Evolutionary conservation across 2,797 vertebrate species (phyloP).

Genomic region (Antennarius maculatus): DNA sequence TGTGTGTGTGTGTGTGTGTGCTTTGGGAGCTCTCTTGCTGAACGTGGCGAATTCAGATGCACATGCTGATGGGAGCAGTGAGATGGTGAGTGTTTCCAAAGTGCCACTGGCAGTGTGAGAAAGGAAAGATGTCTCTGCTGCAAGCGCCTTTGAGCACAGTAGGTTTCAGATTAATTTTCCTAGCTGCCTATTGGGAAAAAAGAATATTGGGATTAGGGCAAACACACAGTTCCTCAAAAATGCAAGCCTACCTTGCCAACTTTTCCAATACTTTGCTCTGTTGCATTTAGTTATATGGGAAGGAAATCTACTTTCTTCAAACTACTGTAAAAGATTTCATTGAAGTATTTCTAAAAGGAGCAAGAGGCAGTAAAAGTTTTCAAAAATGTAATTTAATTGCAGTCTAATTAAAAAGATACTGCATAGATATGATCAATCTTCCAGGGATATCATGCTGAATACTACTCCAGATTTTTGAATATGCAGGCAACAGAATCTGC

Average conservation of each 20-base stretch:
- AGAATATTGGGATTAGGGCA: slow-evolving; percentile 64
- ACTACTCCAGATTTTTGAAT: not conserved
- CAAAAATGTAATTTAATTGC: not conserved
- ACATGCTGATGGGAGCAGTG: slow-evolving; percentile 70
- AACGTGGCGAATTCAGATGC: slow-evolving; percentile 68
- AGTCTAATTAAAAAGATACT: not conserved
- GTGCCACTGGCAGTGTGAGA: slow-evolving; percentile 68
- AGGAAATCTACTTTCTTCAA: not conserved
- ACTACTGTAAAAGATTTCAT: not conserved
- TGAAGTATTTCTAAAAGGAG: not conserved
- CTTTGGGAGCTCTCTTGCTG: slow-evolving; percentile 62
- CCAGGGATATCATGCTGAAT: not conserved
- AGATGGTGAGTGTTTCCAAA: slow-evolving; percentile 74
- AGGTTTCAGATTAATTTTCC: slow-evolving; percentile 75
- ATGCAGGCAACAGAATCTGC: not conserved
- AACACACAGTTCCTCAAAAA: slow-evolving; percentile 53
- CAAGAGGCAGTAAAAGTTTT: not conserved
- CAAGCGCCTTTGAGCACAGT: slow-evolving; percentile 65
- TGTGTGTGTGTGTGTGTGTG: slow-evolving; percentile 21
- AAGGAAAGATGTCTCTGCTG: slow-evolving; percentile 66
- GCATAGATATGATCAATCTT: not conserved
- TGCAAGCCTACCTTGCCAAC: slow-evolving; percentile 33
- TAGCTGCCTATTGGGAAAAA: slow-evolving; percentile 67
- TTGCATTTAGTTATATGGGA: not conserved
- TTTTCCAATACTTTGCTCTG: slow-evolving; percentile 41